These are phyloP conservation scores for Lamprologus ornatipinnis DNA, from an alignment of 2,113 vertebrate species.

Conservation along the genomic window DNA sequence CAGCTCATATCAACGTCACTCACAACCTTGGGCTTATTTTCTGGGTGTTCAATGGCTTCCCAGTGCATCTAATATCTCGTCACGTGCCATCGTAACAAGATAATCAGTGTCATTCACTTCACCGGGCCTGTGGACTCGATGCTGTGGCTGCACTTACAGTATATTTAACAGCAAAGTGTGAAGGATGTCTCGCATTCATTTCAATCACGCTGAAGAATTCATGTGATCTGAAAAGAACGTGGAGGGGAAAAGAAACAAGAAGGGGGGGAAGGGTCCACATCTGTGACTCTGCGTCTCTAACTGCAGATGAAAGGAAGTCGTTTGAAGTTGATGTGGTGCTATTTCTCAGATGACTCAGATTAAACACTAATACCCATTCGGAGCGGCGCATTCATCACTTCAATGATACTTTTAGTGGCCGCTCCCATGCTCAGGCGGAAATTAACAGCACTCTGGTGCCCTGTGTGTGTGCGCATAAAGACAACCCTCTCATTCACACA, in stretches of 20 bases:
- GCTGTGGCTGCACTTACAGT: neutral
- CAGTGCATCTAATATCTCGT: neutral
- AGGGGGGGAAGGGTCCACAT: conserved; percentile 13
- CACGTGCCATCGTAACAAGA: rapidly evolving
- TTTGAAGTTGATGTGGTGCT: conserved; percentile 57
- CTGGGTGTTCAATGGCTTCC: neutral
- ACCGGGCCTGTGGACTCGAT: neutral
- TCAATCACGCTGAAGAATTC: neutral
- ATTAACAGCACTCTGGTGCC: conserved; percentile 59
- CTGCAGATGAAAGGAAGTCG: conserved; percentile 51
- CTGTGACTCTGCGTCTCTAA: conserved; percentile 21
- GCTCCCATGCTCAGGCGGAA: conserved; percentile 48
- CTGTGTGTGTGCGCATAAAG: neutral
- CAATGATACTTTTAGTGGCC: conserved; percentile 61
- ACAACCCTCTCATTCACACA: neutral
- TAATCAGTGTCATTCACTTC: neutral
- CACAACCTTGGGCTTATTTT: neutral
- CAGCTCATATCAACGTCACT: neutral
- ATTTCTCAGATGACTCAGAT: conserved; percentile 62
- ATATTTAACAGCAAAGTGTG: neutral
- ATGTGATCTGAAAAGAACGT: neutral
- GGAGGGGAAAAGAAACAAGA: neutral
- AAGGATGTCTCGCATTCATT: neutral
- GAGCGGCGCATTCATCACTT: conserved; percentile 58
- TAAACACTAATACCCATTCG: conserved; percentile 54